Percentiles rank a stretch among this genome's conserved stretches.
Conservation (phyloP, 2,113 vertebrate genomes). For the Equus przewalskii region DNA sequence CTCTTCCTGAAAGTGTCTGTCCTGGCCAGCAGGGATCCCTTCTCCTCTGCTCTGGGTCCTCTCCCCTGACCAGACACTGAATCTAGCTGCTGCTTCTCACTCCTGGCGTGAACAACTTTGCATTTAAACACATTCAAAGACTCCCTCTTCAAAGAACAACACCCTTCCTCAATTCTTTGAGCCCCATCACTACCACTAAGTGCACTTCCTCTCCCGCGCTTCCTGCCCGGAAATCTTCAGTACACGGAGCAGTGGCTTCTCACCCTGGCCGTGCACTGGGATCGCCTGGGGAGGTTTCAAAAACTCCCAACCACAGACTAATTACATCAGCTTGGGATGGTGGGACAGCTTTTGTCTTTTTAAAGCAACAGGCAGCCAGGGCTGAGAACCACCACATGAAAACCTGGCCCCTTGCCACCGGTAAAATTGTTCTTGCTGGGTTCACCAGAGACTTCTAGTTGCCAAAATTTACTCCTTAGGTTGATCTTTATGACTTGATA, state of each 20-base stretch:
- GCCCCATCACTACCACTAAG: not conserved
- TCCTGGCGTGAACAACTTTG: not conserved
- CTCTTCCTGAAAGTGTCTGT: not conserved
- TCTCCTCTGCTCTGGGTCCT: not conserved
- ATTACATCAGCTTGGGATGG: not conserved
- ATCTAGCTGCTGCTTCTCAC: not conserved
- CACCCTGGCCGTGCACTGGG: not conserved
- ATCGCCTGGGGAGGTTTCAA: not conserved
- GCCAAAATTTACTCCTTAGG: not conserved
- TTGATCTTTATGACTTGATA: not conserved
- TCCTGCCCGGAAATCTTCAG: not conserved
- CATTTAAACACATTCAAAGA: not conserved
- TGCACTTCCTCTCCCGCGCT: not conserved
- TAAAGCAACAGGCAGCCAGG: not conserved
- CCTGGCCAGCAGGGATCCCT: not conserved
- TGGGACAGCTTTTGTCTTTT: not conserved
- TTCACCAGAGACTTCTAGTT: not conserved
- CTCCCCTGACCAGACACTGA: not conserved
- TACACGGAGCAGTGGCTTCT: not conserved
- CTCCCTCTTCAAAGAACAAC: constrained; percentile 15
- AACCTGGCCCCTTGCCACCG: not conserved
- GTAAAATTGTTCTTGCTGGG: not conserved
- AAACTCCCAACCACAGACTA: not conserved
- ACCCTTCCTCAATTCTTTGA: not conserved
- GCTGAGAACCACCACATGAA: not conserved